Evolutionary conservation across 1,140 invertebrate species (phyloP).

Genomic region (Ostrea denselamellosa): DNA sequence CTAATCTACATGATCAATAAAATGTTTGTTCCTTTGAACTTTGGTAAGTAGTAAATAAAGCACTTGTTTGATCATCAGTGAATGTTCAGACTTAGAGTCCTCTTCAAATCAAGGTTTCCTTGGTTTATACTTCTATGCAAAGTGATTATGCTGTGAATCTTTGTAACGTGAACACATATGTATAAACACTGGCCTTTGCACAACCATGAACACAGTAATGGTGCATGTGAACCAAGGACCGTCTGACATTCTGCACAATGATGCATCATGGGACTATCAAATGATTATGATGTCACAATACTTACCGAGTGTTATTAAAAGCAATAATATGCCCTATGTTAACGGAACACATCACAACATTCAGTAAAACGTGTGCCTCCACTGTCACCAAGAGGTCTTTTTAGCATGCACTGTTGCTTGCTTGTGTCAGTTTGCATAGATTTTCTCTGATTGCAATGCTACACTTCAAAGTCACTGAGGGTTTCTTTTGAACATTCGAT

Average conservation of each 20-base stretch:
- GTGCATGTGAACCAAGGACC: background rate
- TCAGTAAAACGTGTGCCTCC: conserved; percentile 9
- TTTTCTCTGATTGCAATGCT: conserved; percentile 13
- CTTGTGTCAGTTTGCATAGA: conserved; percentile 15
- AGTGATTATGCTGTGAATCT: background rate
- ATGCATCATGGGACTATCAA: conserved; percentile 23
- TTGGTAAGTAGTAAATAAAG: conserved; percentile 30
- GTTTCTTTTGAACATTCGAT: background rate
- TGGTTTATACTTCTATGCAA: background rate
- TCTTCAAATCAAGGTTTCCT: background rate
- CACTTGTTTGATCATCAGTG: conserved; percentile 17
- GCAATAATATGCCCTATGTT: conserved; percentile 32
- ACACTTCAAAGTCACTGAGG: background rate
- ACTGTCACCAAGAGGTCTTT: background rate
- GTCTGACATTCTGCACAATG: conserved; percentile 15
- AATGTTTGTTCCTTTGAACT: background rate
- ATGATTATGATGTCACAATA: conserved; percentile 40
- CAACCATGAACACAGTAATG: background rate
- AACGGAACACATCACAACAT: conserved; percentile 21
- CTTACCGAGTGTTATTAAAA: conserved; percentile 11
- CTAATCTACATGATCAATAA: background rate
- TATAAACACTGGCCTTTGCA: background rate
- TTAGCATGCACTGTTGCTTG: conserved; percentile 1
- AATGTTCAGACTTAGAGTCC: background rate
- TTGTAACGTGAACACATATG: background rate